Evolutionary conservation across 2,113 vertebrate species (phyloP).

Genomic region (Saguinus imperator): DNA sequence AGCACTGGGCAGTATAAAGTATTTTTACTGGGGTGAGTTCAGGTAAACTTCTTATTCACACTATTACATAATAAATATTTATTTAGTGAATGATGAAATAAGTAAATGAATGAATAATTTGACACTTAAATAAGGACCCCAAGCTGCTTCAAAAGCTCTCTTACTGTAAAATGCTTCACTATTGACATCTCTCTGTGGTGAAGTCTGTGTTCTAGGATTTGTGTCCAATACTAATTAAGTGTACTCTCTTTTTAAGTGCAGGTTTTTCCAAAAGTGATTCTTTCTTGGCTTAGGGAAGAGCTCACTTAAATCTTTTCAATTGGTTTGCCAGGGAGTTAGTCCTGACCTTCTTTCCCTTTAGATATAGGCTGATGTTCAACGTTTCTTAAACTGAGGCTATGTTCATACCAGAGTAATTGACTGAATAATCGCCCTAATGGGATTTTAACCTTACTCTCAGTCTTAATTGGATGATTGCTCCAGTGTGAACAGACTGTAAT

Average conservation of each 20-base stretch:
- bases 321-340: conserved; percentile 46
- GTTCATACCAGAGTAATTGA: conserved; percentile 61
- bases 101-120: background rate
- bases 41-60: background rate
- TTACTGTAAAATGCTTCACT: background rate
- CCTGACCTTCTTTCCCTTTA: conserved; percentile 41
- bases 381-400: conserved; percentile 47
- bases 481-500: conserved; percentile 38
- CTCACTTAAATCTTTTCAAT: conserved; percentile 62
- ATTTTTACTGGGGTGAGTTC: background rate
- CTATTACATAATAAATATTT: background rate
- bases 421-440: conserved; percentile 57
- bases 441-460: conserved; percentile 62
- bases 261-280: conserved; percentile 61
- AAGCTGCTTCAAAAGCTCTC: background rate
- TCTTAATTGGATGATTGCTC: conserved; percentile 49
- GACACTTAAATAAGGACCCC: background rate
- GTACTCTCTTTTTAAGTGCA: background rate
- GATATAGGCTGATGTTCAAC: background rate
- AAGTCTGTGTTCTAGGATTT: conserved; percentile 5
- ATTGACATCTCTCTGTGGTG: background rate
- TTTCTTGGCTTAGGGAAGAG: conserved; percentile 45
- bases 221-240: conserved; percentile 37
- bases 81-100: background rate
- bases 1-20: background rate